phyloP scores from a whole-genome alignment of 2,888 invertebrate species.

The Erynnis tages region DNA sequence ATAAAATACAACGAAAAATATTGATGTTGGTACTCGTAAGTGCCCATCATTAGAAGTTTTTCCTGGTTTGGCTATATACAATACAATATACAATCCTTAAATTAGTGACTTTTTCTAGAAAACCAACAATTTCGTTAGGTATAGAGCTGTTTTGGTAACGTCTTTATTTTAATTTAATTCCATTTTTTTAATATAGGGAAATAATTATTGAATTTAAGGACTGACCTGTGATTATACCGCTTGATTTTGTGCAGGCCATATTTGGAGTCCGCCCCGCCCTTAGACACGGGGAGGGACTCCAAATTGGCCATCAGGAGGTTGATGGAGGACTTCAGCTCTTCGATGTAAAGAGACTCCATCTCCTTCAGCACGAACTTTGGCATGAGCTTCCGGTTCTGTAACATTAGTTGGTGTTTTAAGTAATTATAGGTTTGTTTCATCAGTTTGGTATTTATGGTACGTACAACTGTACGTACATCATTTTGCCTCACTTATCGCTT shows the following conservation, averaged over 20 bases:
- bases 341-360: constrained; percentile 99
- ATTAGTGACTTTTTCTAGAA: no score
- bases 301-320: constrained; percentile 99
- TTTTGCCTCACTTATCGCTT: no score
- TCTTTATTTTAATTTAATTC: no score
- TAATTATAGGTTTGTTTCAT: neutral
- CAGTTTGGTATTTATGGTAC: no score
- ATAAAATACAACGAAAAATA: no score
- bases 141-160: no score
- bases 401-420: neutral
- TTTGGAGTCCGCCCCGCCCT: constrained; percentile 98
- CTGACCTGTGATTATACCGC: constrained; percentile 98
- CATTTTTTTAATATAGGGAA: neutral
- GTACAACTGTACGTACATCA: no score
- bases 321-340: constrained; percentile 98
- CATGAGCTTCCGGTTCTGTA: constrained; percentile 96
- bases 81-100: no score
- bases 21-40: no score
- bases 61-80: no score
- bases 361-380: constrained; percentile 99
- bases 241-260: constrained; percentile 98
- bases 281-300: constrained; percentile 98
- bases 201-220: constrained; percentile 26
- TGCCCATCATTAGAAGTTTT: no score
- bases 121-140: no score